Conservation (phyloP, 2,113 vertebrate species). For the Stigmatopora nigra region DNA sequence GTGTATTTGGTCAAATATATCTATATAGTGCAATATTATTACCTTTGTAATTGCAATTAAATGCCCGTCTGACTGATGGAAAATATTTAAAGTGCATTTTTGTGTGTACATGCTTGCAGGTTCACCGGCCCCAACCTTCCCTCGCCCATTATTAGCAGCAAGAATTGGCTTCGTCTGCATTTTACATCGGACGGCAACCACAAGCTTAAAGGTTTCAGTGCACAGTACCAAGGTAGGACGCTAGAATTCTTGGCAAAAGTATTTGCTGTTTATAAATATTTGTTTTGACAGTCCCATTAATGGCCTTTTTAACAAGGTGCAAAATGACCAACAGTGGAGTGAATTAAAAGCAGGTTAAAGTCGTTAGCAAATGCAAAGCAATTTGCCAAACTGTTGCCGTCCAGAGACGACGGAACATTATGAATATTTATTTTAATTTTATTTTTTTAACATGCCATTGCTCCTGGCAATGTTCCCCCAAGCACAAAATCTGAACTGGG, state of each 20-base stretch:
- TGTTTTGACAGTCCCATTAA: background rate
- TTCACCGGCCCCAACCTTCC: slow-evolving; percentile 92
- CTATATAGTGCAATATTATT: background rate
- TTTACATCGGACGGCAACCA: slow-evolving; percentile 96
- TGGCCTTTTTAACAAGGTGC: background rate
- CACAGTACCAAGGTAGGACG: slow-evolving; percentile 90
- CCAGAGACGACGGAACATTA: background rate
- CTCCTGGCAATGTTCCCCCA: background rate
- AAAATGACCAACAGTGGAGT: background rate
- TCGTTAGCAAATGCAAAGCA: background rate
- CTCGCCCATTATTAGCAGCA: slow-evolving; percentile 95
- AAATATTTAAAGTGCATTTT: background rate
- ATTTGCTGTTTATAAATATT: background rate
- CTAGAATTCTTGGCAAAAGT: background rate
- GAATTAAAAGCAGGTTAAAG: background rate
- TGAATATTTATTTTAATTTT: background rate
- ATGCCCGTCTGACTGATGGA: background rate
- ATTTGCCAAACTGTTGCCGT: background rate
- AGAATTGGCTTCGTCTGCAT: slow-evolving; percentile 95
- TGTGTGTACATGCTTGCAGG: slow-evolving; percentile 64
- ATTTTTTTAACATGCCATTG: background rate
- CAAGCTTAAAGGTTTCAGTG: slow-evolving; percentile 90
- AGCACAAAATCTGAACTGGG: background rate
- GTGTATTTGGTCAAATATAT: background rate
- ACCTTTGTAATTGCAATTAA: slow-evolving; percentile 3